These are phyloP conservation scores for Hypena proboscidalis DNA, from an alignment of 2,888 invertebrate species.

Conservation along the genomic window DNA sequence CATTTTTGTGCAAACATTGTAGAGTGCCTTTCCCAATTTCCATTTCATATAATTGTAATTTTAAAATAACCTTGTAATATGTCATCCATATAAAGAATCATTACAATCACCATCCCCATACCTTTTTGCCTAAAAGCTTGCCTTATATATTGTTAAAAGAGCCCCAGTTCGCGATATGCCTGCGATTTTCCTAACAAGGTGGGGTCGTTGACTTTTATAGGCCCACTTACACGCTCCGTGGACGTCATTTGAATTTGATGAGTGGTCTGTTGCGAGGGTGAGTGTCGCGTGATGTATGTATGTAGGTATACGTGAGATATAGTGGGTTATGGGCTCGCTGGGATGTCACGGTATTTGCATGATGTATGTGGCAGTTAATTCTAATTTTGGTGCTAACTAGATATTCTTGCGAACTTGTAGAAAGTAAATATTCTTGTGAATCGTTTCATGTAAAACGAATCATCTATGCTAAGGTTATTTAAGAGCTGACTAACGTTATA, in stretches of 20 bases:
- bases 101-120: too few relatives aligned
- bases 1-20: too few relatives aligned
- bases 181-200: constrained; percentile 61
- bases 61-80: too few relatives aligned
- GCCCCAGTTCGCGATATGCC: constrained; percentile 44
- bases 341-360: too few relatives aligned
- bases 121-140: too few relatives aligned
- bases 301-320: background rate
- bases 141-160: constrained; percentile 42
- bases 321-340: background rate
- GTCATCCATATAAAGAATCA: too few relatives aligned
- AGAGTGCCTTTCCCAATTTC: too few relatives aligned
- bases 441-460: constrained; percentile 41
- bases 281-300: constrained; percentile 10
- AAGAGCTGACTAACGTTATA: constrained; percentile 7
- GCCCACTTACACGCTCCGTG: constrained; percentile 46
- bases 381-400: background rate
- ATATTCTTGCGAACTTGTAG: too few relatives aligned
- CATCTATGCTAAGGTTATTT: constrained; percentile 22
- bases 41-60: too few relatives aligned
- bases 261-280: constrained; percentile 24
- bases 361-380: background rate
- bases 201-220: constrained; percentile 55
- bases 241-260: too few relatives aligned
- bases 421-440: too few relatives aligned